phyloP scores from a whole-genome alignment of 2,797 vertebrate genomes.

The Melanotaenia pygmaea region DNA sequence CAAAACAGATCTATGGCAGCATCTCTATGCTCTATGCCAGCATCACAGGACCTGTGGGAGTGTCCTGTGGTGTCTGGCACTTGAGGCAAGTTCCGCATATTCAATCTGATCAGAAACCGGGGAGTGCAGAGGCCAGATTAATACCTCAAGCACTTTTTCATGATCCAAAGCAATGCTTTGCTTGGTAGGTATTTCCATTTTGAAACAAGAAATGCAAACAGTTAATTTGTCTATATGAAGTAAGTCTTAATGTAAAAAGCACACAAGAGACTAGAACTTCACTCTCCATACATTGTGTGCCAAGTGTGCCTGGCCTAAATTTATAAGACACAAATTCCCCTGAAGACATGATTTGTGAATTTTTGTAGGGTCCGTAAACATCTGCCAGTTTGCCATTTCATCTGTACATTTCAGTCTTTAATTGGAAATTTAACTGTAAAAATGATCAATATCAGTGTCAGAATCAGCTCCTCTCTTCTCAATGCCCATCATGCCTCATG shows the following conservation, averaged over 20 bases:
- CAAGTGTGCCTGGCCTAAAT: not conserved
- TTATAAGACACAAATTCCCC: not conserved
- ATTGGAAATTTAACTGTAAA: no score
- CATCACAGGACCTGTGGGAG: not conserved
- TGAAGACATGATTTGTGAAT: not conserved
- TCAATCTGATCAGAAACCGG: not conserved
- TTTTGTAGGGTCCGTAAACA: not conserved
- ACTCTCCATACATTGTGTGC: not conserved
- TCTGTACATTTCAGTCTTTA: not conserved
- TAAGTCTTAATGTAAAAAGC: not conserved
- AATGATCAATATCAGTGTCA: not conserved
- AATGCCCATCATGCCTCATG: not conserved
- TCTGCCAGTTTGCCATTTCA: not conserved
- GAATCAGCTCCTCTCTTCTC: not conserved
- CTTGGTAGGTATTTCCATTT: not conserved
- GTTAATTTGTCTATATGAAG: not conserved
- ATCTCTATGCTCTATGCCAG: no score
- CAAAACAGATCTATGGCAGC: not conserved
- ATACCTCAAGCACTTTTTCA: not conserved
- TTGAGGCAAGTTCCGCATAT: not conserved
- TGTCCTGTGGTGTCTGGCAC: not conserved
- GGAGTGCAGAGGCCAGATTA: not conserved
- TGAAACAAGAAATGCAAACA: not conserved
- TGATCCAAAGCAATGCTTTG: not conserved
- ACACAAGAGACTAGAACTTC: not conserved